Percentiles rank a stretch among this genome's conserved stretches.
phyloP scores from a whole-genome alignment of 1,140 invertebrate species.

The Heliconius melpomene region DNA sequence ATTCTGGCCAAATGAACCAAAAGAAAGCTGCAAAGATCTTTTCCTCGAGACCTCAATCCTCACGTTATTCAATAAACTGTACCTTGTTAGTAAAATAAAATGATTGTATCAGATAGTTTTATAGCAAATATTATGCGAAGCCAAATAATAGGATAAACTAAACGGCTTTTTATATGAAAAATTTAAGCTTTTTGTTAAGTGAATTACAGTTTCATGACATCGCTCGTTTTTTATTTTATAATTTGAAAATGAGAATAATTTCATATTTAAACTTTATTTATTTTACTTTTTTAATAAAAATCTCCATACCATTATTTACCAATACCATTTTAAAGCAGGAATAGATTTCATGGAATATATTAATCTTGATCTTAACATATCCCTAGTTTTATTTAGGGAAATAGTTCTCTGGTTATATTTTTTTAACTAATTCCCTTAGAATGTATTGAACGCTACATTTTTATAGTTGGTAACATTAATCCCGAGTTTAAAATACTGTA shows the following conservation, averaged over 20 bases:
- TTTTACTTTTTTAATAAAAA: no score
- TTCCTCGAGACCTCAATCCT: background rate
- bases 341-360: no score
- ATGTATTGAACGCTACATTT: background rate
- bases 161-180: background rate
- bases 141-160: background rate
- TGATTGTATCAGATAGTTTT: background rate
- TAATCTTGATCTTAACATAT: no score
- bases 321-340: no score
- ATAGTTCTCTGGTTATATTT: background rate
- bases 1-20: background rate
- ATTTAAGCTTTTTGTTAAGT: background rate
- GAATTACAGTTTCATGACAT: no score
- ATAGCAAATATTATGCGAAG: background rate
- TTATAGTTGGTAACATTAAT: background rate
- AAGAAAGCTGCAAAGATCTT: background rate
- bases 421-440: background rate
- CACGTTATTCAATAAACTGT: background rate
- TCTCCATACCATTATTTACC: no score
- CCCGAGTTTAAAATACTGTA: constrained; percentile 1
- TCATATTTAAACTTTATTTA: no score
- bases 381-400: no score
- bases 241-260: no score
- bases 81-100: constrained; percentile 7
- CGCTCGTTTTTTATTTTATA: no score